phyloP scores from a whole-genome alignment of 2,797 vertebrate genomes.

The Enteromius fasciolatus region DNA sequence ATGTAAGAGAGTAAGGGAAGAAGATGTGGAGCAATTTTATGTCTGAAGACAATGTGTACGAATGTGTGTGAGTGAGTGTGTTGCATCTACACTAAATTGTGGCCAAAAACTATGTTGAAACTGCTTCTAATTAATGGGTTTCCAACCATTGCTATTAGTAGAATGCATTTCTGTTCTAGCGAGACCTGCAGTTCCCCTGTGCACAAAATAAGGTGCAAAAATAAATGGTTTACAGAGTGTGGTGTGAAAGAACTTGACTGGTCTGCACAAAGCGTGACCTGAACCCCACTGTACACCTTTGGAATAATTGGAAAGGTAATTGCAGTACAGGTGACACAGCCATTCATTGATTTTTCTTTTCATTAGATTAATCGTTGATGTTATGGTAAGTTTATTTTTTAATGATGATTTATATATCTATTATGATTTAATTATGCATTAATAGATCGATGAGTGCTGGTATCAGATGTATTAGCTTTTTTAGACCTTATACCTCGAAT shows the following conservation, averaged over 20 bases:
- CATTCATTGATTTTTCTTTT: conserved; percentile 17
- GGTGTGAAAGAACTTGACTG: conserved; percentile 10
- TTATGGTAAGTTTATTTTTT: not conserved
- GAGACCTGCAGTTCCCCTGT: not conserved
- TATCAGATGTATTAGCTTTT: not conserved
- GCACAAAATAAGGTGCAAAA: conserved; percentile 14
- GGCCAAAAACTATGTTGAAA: not conserved
- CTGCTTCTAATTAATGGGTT: not conserved
- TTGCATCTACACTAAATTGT: not conserved
- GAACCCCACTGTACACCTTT: not conserved
- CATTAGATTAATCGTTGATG: not conserved
- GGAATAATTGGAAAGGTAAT: conserved; percentile 23
- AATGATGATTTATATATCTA: conserved; percentile 10
- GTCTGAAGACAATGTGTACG: not conserved
- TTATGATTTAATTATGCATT: not conserved
- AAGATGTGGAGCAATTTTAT: not conserved
- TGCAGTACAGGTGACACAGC: not conserved
- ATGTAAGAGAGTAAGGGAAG: conserved; percentile 28
- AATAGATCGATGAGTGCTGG: not conserved
- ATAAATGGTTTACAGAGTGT: conserved; percentile 11
- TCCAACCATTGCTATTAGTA: not conserved
- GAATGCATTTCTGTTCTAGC: not conserved
- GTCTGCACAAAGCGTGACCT: conserved; percentile 15
- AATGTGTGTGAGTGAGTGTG: conserved; percentile 3
- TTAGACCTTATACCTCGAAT: not conserved